Percentiles rank a stretch among this genome's conserved stretches.
phyloP scores from a whole-genome alignment of 64 coral and sea anemone species.

The Platygyra sinensis region DNA sequence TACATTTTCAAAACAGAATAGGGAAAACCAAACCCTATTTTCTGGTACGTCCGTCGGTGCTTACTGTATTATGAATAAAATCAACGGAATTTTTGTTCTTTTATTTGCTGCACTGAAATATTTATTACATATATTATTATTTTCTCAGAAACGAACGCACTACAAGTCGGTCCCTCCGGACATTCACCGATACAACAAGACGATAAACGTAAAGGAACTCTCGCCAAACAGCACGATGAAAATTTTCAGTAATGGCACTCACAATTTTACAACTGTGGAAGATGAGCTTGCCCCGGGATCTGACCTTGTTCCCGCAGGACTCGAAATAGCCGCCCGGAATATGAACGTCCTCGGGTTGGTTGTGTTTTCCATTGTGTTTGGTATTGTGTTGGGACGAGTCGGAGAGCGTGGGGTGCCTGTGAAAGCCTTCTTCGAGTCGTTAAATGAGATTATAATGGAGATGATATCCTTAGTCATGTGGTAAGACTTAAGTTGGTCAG shows the following conservation, averaged over 20 bases:
- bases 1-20: too few relatives aligned
- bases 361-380: slow-evolving; percentile 89
- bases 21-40: too few relatives aligned
- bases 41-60: too few relatives aligned
- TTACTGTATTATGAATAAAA: too few relatives aligned
- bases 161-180: slow-evolving; percentile 53
- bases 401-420: slow-evolving; percentile 72
- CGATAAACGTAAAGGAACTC: background rate
- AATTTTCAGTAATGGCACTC: slow-evolving; percentile 37
- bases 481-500: too few relatives aligned
- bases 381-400: slow-evolving; percentile 80
- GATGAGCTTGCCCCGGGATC: slow-evolving; percentile 43
- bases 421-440: slow-evolving; percentile 60
- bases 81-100: too few relatives aligned
- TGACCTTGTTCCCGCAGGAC: slow-evolving; percentile 52
- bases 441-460: slow-evolving; percentile 90
- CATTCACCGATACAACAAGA: slow-evolving; percentile 44
- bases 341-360: slow-evolving; percentile 91
- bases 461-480: slow-evolving; percentile 90
- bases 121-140: background rate
- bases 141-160: slow-evolving; percentile 67
- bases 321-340: slow-evolving; percentile 24
- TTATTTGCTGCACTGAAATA: too few relatives aligned
- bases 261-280: slow-evolving; percentile 52
- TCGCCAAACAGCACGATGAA: too few relatives aligned